Percentiles rank a stretch among this genome's conserved stretches.
phyloP scores from a whole-genome alignment of 2,888 invertebrate genomes.

The Glomeris marginata region DNA sequence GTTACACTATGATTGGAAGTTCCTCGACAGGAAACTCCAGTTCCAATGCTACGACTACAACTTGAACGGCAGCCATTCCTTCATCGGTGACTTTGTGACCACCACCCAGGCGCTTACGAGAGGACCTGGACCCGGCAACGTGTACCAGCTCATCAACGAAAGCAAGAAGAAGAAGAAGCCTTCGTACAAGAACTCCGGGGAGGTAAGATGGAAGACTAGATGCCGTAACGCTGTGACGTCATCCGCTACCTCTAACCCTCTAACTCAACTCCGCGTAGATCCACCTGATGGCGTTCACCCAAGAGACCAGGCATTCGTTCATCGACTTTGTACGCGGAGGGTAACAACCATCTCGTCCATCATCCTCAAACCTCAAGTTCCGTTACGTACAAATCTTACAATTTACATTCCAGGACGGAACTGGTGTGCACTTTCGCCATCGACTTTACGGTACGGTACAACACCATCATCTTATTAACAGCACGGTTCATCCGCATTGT shows the following conservation, averaged over 20 bases:
- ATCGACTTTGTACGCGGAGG: constrained; percentile 42
- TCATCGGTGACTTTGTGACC: constrained; percentile 35
- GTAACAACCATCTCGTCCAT: constrained; percentile 14
- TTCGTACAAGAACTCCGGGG: constrained; percentile 34
- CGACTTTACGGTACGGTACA: constrained; percentile 29
- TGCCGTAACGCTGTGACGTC: too few relatives aligned
- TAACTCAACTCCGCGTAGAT: neutral
- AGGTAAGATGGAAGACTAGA: constrained; percentile 21
- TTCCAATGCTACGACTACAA: constrained; percentile 24
- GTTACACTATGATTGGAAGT: neutral
- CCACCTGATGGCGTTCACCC: neutral
- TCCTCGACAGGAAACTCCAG: constrained; percentile 31
- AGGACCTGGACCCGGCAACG: constrained; percentile 26
- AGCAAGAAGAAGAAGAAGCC: constrained; percentile 32
- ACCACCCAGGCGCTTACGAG: constrained; percentile 31
- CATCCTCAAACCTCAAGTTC: neutral
- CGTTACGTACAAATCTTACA: neutral
- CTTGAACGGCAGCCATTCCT: constrained; percentile 31
- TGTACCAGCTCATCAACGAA: constrained; percentile 30
- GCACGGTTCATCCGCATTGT: too few relatives aligned
- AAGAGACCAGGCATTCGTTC: constrained; percentile 32
- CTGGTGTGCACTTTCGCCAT: constrained; percentile 34
- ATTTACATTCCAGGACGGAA: constrained; percentile 23
- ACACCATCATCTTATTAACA: too few relatives aligned
- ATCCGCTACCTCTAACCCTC: too few relatives aligned